A percentile compares a stretch with the other conserved stretches of the same genome.
Evolutionary conservation across 2,797 vertebrate genomes (phyloP).

Genomic region (Galago senegalensis): DNA sequence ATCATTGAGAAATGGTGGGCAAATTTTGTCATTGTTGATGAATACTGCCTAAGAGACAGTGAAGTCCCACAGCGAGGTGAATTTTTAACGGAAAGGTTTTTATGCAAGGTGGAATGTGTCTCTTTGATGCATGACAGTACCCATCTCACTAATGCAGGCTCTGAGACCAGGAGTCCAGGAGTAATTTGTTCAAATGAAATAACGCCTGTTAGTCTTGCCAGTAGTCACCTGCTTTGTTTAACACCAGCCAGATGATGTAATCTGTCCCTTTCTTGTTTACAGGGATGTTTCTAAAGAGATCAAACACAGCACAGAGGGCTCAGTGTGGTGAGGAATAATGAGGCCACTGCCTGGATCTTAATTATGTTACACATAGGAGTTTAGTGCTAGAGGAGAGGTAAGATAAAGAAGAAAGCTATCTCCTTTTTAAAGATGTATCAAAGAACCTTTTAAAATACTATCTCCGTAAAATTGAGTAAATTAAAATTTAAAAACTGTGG

Average conservation of each 20-base stretch:
- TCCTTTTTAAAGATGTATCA: neutral
- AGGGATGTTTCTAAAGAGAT: constrained; percentile 52
- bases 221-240: constrained; percentile 67
- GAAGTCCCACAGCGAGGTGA: constrained; percentile 8
- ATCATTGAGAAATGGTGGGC: constrained; percentile 49
- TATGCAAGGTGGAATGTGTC: constrained; percentile 69
- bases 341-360: constrained; percentile 14
- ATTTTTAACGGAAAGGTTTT: constrained; percentile 76
- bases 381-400: neutral
- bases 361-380: neutral
- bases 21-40: constrained; percentile 60
- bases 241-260: constrained; percentile 59
- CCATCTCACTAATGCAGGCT: constrained; percentile 49
- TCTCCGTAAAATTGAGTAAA: neutral
- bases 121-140: constrained; percentile 67
- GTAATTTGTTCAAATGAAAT: constrained; percentile 78
- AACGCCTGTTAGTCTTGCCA: constrained; percentile 64
- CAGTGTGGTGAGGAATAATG: constrained; percentile 15
- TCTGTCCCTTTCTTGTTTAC: constrained; percentile 66
- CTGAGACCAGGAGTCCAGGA: constrained; percentile 65
- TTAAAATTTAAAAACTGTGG: neutral
- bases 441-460: neutral
- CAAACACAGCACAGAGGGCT: constrained; percentile 18
- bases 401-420: neutral
- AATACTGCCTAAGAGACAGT: constrained; percentile 35